Evolutionary conservation across 2,113 vertebrate genomes (phyloP), one percentile per base, ranked within the genome.

Genomic region (Gymnarchus niloticus): DNA sequence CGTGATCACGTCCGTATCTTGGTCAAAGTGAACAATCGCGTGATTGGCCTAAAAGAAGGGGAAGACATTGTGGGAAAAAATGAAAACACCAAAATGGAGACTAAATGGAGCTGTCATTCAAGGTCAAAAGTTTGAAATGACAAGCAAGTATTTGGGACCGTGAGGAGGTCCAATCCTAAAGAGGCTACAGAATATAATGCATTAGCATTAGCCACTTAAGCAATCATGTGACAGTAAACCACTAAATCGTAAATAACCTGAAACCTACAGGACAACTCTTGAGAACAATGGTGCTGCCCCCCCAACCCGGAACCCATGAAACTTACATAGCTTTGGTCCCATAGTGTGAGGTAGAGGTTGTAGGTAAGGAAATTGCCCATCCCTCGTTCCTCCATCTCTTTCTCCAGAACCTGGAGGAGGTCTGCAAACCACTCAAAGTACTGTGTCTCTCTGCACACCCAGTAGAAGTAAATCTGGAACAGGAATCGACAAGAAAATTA

Each of bases 341-440:
- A 98, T 81, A 94, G 94, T 0, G 97, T 99, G 87, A 98, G 96
- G 87, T 94, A 99, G 86, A 99, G 97, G 3, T 93, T 93, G 88
- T 96, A 98, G 76, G 95, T 97, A 86, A 99, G 95, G 88, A 98
- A 97, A 86, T 95, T 92, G 0, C 89, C 91, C 93, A 95, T 96
- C 86, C 95, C 96, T 3, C 94, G 93, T 86, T 94, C 94, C 0
- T 96, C 96, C 96, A 97, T 98, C 91, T 98, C 96, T 48, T 86
- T 94, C 91, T 99, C 97, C 88, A 97, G 94, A 0, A 95, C 95
- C 88, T 94, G 95, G 0, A 98, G 92, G 10, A 99, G 93, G 90
- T 97, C 95, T 0, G 94, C 96, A 88, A 99, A 98, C 96, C 97
- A 99, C 88, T 96, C 94, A 0, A 99, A 99, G 37, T 97, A 96